Conservation (phyloP, 2,888 invertebrate genomes). For the Deroplatys truncata region DNA sequence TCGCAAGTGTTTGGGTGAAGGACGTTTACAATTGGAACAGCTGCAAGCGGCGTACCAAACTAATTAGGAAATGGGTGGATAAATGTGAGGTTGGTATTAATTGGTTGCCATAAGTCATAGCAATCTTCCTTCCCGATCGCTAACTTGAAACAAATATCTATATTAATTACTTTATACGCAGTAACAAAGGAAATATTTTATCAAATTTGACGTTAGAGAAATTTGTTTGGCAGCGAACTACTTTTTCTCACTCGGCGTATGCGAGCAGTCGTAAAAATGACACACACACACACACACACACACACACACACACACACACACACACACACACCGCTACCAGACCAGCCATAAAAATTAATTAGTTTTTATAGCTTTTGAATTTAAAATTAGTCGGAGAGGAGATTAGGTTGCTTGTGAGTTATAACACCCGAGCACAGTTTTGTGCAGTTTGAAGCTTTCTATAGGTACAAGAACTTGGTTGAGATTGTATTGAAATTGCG, state of each 20-base stretch:
- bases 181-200: constrained; percentile 14
- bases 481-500: no score
- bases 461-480: no score
- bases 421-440: no score
- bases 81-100: constrained; percentile 9
- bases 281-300: no score
- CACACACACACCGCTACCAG: no score
- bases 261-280: neutral
- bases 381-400: neutral
- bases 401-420: neutral
- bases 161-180: neutral
- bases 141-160: neutral
- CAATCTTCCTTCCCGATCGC: neutral
- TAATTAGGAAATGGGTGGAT: constrained; percentile 15
- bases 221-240: neutral
- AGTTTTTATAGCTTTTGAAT: constrained; percentile 16
- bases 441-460: no score
- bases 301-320: no score
- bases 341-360: neutral
- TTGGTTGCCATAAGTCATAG: neutral
- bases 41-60: neutral
- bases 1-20: no score
- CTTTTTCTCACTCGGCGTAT: neutral
- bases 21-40: no score
- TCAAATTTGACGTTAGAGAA: constrained; percentile 2